Evolutionary conservation across 1,140 invertebrate genomes (phyloP), one percentile per base, ranked within the genome.

Genomic region (Sitobion miscanthi): DNA sequence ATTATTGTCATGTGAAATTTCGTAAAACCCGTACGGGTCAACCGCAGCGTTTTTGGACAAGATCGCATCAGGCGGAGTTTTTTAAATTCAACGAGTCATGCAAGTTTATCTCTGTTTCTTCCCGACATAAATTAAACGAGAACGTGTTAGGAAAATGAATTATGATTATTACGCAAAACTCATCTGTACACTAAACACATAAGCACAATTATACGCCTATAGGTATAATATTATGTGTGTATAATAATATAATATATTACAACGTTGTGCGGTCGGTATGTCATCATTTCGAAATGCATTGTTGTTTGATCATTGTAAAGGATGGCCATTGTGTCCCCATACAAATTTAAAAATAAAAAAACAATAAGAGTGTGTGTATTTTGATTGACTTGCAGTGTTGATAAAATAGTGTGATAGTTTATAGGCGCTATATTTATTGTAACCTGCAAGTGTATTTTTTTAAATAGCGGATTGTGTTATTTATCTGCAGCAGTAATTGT

Each of bases 1-100:
- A 30, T 54, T 88, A 47, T 88, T 42, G 54, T 90, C 88, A 62
- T 38, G 88, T 90, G 88, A 90, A 62, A 90, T 62, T 90, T 90
- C 38, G 52, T 90, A 42, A 90, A 90, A 90, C 62, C n/a, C n/a
- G 23, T 86, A 86, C 42, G 85, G 85, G 85, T 86, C 85, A 86
- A 88, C 20, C 47, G n/a, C 49, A 77, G 49, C n/a, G 47, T 52
- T 88, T 88, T 88, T 35, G 25, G 45, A 21, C 47, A 77, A 88
- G 87, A 88, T 88, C 49, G 35, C 87, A 88, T 88, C 87, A 17
- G 87, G 35, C 14, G n/a, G 17, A n/a, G 30, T 6, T 77, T 5
- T 77, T 77, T 77, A 77, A 77, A 77, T 77, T 77, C 62, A 77
- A 77, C 62, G 62, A 77, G 62, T 77, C 62, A 77, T 77, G 47